These are phyloP conservation scores for Hyperopisus bebe DNA, from an alignment of 2,113 vertebrate genomes.

Conservation along the genomic window DNA sequence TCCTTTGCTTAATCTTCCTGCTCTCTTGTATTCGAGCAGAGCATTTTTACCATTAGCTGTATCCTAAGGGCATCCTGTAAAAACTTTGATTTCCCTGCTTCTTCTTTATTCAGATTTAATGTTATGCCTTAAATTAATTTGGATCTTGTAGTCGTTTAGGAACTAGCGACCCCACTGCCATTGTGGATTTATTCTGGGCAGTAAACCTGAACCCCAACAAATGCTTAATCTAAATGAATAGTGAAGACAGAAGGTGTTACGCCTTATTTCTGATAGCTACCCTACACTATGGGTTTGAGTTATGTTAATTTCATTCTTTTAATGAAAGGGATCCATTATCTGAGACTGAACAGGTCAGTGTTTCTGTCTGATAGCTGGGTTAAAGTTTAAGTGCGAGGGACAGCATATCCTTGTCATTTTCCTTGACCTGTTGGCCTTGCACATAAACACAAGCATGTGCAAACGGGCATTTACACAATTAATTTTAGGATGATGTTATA, in stretches of 20 bases:
- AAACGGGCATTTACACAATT: neutral
- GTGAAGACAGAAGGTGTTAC: neutral
- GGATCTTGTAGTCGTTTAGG: neutral
- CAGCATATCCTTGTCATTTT: neutral
- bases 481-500: neutral
- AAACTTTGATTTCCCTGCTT: neutral
- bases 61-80: neutral
- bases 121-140: neutral
- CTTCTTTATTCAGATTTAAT: neutral
- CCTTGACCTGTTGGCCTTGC: neutral
- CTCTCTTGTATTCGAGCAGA: neutral
- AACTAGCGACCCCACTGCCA: neutral
- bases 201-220: neutral
- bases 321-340: neutral
- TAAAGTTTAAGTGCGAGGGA: neutral
- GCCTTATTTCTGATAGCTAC: neutral
- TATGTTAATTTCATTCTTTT: neutral
- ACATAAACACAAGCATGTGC: neutral
- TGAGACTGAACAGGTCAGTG: neutral
- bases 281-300: neutral
- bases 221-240: neutral
- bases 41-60: neutral
- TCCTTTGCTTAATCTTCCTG: constrained; percentile 3
- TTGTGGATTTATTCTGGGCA: neutral
- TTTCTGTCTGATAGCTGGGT: neutral